Conservation (phyloP, 35 echinoderm and acorn worm species). For the Apostichopus parvimensis region DNA sequence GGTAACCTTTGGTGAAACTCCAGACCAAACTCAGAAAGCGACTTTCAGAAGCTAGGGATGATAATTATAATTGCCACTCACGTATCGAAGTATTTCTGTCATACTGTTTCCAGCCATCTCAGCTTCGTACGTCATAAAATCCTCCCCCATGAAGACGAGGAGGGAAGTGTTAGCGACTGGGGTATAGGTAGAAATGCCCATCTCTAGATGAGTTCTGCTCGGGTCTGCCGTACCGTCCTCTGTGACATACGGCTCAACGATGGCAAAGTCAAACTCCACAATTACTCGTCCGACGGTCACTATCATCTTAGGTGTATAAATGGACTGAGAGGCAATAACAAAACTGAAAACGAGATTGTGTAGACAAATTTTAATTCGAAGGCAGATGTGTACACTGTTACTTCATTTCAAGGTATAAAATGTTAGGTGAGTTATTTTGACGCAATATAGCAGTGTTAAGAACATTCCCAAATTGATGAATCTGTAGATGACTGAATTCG, state of each 20-base stretch:
- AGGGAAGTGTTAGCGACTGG: slow-evolving; percentile 35
- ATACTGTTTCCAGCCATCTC: slow-evolving; percentile 50
- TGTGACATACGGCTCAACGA: slow-evolving; percentile 54
- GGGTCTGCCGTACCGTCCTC: slow-evolving; percentile 55
- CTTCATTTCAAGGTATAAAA: too few species aligned
- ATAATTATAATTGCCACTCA: not conserved
- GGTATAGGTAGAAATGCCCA: slow-evolving; percentile 62
- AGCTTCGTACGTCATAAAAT: slow-evolving; percentile 29
- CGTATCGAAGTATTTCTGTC: slow-evolving; percentile 37
- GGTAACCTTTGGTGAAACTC: too few species aligned
- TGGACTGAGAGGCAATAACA: slow-evolving; percentile 50
- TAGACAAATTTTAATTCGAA: too few species aligned
- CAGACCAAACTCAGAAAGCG: too few species aligned
- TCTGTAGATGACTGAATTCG: too few species aligned
- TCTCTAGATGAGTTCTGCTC: slow-evolving; percentile 22
- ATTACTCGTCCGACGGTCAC: slow-evolving; percentile 15
- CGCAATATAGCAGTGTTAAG: too few species aligned
- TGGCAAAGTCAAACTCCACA: slow-evolving; percentile 72
- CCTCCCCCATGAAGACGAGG: slow-evolving; percentile 54
- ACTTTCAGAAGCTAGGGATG: too few species aligned
- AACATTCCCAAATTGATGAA: too few species aligned
- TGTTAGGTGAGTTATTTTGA: too few species aligned
- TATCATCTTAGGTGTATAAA: slow-evolving; percentile 10
- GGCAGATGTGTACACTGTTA: too few species aligned
- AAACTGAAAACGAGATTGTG: slow-evolving; percentile 24